phyloP scores from a whole-genome alignment of 2,113 vertebrate genomes.

The Tringa solitaria region DNA sequence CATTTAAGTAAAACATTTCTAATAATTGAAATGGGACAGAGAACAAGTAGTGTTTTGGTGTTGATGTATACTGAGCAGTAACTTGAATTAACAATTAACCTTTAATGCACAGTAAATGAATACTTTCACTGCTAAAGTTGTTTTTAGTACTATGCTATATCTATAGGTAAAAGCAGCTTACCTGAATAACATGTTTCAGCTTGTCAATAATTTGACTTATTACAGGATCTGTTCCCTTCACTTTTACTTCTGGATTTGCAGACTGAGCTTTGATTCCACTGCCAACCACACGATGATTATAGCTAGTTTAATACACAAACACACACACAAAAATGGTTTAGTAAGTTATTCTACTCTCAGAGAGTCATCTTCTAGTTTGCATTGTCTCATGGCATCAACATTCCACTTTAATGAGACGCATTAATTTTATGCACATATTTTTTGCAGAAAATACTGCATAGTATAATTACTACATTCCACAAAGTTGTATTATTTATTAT shows the following conservation, averaged over 20 bases:
- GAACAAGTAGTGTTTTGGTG: background rate
- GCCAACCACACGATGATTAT: conserved; percentile 83
- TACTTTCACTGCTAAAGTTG: background rate
- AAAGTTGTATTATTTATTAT: background rate
- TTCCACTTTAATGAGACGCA: background rate
- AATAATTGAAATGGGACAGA: background rate
- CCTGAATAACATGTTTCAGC: conserved; percentile 90
- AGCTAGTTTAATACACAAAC: conserved; percentile 73
- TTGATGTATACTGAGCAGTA: background rate
- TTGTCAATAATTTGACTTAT: conserved; percentile 92
- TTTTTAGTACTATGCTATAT: background rate
- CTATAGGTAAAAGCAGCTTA: conserved; percentile 63
- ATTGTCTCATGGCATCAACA: background rate
- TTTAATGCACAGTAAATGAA: background rate
- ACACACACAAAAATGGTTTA: background rate
- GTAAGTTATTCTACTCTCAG: background rate
- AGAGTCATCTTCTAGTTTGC: background rate
- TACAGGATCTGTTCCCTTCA: conserved; percentile 83
- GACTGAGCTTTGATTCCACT: conserved; percentile 87
- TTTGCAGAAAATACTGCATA: background rate
- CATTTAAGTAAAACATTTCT: background rate
- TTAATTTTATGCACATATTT: background rate
- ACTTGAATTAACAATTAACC: background rate
- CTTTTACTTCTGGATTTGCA: conserved; percentile 87
- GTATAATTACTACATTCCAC: background rate